These are phyloP conservation scores for Ammodytes marinus DNA, from an alignment of 2,113 vertebrate species.

Conservation along the genomic window DNA sequence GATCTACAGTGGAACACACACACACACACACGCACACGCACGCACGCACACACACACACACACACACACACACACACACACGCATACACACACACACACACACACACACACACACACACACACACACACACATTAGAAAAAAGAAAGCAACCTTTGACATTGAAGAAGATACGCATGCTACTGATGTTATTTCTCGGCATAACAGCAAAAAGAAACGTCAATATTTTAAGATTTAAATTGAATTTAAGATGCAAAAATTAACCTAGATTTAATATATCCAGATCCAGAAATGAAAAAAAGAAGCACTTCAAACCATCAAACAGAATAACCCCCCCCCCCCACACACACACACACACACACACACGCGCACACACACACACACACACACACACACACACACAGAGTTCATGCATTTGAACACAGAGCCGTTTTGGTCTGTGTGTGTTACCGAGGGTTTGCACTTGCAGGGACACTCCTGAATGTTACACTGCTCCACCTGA, in stretches of 20 bases:
- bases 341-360: constrained; percentile 4
- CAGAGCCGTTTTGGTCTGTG: not conserved
- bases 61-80: not conserved
- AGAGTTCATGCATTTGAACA: constrained; percentile 53
- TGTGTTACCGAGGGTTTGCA: constrained; percentile 85
- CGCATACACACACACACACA: not conserved
- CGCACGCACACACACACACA: not conserved
- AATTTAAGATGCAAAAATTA: not conserved
- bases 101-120: not conserved
- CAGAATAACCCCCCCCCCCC: not conserved
- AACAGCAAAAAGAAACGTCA: not conserved
- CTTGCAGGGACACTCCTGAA: constrained; percentile 88
- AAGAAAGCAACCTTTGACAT: not conserved
- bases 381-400: not conserved
- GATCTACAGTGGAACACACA: constrained; percentile 80
- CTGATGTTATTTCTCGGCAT: not conserved
- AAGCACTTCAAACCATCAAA: constrained; percentile 50
- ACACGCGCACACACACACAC: not conserved
- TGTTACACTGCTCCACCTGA: constrained; percentile 88
- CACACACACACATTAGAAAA: not conserved
- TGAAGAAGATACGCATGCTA: not conserved
- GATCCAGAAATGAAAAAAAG: not conserved
- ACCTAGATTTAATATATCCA: too few species aligned
- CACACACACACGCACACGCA: constrained; percentile 11
- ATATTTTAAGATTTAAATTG: not conserved